Base-by-base conservation (phyloP, 2,113 vertebrate species). In the Lasiurus borealis region DNA sequence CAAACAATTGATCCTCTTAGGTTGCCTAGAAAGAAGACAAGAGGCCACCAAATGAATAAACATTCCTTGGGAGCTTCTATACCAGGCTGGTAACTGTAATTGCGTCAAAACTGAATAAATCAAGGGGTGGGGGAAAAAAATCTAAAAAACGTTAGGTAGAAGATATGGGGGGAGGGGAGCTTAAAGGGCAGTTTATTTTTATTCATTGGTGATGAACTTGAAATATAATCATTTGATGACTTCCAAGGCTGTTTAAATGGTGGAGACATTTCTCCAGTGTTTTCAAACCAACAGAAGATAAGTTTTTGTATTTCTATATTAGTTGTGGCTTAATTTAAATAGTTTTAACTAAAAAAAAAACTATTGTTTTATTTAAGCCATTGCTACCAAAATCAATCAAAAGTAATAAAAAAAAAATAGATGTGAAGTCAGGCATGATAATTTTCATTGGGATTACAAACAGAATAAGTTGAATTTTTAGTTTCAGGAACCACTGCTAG, bases 1-100 rank as follows among this genome's bases (percentile, higher is more conserved):
- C 19, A 83, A 95, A 94, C 75, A 93, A 93, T 94, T 89, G 52
- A 75, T 95, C 85, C 80, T 97, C 90, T 94, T 93, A 73, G 57
- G 80, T 89, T 95, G 85, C 72, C 46, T 82, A 44, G 93, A 93
- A 89, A 87, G 66, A 95, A 95, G 69, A 73, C 54, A 89, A 89
- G 81, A 93, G 50, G 44, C 69, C 57, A 48, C 13, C 50, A 86
- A 90, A 69, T 87, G 86, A 95, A 96, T 77, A 69, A 93, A 92
- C 89, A 87, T 92, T 95, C 93, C 86, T 90, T 77, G 68, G 36
- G 54, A 92, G 68, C n/a, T 85, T 93, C 87, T 89, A 44, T 44
- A 69, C 66, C 21, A 66, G 50, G 44, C 23, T 95, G 81, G 96
- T 95, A 97, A 94, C 80, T 90, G 6, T 64, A 34, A 84, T 85